Conservation (phyloP, 2,888 invertebrate genomes). For the Orthosia incerta region DNA sequence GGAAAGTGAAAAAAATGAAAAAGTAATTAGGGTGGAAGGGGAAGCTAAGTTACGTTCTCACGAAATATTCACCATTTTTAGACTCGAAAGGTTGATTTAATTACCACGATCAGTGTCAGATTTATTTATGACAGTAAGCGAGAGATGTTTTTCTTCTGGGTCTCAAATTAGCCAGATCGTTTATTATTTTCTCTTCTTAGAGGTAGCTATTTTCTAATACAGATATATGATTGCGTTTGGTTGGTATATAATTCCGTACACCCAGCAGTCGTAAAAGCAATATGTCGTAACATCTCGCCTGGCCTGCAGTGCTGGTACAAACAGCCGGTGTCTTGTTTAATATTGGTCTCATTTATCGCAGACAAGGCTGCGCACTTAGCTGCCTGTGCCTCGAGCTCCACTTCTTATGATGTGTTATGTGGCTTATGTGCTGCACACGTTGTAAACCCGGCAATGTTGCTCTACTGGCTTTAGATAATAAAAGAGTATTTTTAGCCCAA, state of each 20-base stretch:
- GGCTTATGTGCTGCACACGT: slow-evolving; percentile 41
- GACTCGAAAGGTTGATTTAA: slow-evolving; percentile 51
- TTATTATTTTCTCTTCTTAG: slow-evolving; percentile 6
- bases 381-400: slow-evolving; percentile 30
- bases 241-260: slow-evolving; percentile 1
- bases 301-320: slow-evolving; percentile 24
- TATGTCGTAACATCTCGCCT: slow-evolving; percentile 14
- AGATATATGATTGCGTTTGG: background rate
- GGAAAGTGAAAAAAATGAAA: slow-evolving; percentile 60
- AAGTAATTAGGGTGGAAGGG: slow-evolving; percentile 61
- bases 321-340: slow-evolving; percentile 61
- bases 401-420: too few species aligned
- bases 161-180: background rate
- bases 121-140: slow-evolving; percentile 23
- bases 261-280: slow-evolving; percentile 13
- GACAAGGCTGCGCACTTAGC: slow-evolving; percentile 44
- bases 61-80: slow-evolving; percentile 45
- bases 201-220: slow-evolving; percentile 2
- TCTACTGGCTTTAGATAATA: slow-evolving; percentile 26
- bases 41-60: slow-evolving; percentile 40
- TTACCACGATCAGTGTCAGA: slow-evolving; percentile 44
- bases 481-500: slow-evolving; percentile 46
- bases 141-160: slow-evolving; percentile 1
- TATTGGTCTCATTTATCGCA: slow-evolving; percentile 60
- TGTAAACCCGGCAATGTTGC: slow-evolving; percentile 29